A percentile compares a stretch with the other conserved stretches of the same genome.
These are phyloP conservation scores for Rhadinocentrus ornatus DNA, from an alignment of 2,797 vertebrate species.

Conservation along the genomic window DNA sequence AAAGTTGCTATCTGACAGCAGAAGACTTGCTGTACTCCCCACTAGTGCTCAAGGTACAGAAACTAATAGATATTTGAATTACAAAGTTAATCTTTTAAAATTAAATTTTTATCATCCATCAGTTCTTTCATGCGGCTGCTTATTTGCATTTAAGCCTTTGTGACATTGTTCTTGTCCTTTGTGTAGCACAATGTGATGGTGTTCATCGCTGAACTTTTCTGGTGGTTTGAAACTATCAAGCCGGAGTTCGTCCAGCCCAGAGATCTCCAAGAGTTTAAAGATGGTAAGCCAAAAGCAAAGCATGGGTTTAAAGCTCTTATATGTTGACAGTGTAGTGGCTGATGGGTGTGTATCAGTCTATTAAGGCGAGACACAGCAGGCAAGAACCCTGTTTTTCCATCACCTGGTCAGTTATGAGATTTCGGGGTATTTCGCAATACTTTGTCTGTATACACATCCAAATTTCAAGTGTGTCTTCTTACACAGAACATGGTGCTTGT, in stretches of 20 bases:
- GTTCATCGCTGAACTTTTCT: constrained; percentile 98
- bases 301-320: neutral
- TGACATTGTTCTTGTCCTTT: constrained; percentile 14
- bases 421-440: too few species aligned
- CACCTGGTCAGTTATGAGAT: too few species aligned
- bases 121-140: neutral
- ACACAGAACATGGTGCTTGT: too few species aligned
- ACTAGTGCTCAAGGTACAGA: constrained; percentile 91
- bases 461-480: neutral
- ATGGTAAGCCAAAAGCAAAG: constrained; percentile 80
- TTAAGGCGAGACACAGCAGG: neutral
- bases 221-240: constrained; percentile 99
- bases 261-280: constrained; percentile 93
- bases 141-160: neutral
- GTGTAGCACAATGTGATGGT: constrained; percentile 95
- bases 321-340: neutral
- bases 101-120: neutral
- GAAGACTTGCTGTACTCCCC: constrained; percentile 97
- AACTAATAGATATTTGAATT: neutral
- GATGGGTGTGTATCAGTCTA: neutral
- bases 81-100: neutral
- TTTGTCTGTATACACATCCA: neutral
- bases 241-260: constrained; percentile 96
- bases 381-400: neutral
- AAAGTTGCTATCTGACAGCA: constrained; percentile 93